Percentiles rank a stretch among this genome's conserved stretches.
Conservation (phyloP, 2,797 vertebrate species). For the Euthynnus affinis region DNA sequence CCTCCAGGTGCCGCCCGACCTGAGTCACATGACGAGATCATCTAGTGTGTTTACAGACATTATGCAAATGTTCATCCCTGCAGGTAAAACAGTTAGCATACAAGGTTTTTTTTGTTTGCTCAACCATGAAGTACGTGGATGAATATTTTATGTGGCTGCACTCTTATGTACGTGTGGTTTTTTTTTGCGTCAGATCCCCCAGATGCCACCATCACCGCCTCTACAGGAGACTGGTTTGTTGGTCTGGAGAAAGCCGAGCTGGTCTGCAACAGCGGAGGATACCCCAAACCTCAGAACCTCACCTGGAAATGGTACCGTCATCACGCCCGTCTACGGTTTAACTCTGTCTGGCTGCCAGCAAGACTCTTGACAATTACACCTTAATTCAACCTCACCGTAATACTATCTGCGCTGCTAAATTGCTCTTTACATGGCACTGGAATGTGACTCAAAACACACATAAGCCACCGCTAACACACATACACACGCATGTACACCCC, state of each 20-base stretch:
- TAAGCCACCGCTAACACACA: conserved; percentile 20
- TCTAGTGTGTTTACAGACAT: neutral
- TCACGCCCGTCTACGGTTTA: conserved; percentile 20
- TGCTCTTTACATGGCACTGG: conserved; percentile 54
- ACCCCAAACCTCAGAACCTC: conserved; percentile 79
- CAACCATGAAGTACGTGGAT: neutral
- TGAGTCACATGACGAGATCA: neutral
- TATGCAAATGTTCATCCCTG: too few relatives aligned
- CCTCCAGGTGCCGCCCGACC: too few relatives aligned
- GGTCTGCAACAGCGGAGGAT: conserved; percentile 72
- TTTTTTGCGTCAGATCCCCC: conserved; percentile 81
- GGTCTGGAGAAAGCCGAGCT: conserved; percentile 78
- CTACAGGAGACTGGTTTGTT: conserved; percentile 57
- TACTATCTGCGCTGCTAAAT: conserved; percentile 20
- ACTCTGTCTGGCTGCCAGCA: conserved; percentile 19
- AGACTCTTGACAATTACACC: conserved; percentile 44
- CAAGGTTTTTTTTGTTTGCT: conserved; percentile 23
- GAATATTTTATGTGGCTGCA: neutral
- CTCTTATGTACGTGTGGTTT: conserved; percentile 21
- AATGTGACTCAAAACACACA: conserved; percentile 56
- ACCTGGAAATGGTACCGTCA: conserved; percentile 83
- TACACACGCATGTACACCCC: conserved; percentile 11
- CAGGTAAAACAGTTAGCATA: too few relatives aligned
- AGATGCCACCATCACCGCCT: conserved; percentile 71
- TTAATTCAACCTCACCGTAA: conserved; percentile 37